Conservation (phyloP, 2,113 vertebrate species). For the Natator depressus region DNA sequence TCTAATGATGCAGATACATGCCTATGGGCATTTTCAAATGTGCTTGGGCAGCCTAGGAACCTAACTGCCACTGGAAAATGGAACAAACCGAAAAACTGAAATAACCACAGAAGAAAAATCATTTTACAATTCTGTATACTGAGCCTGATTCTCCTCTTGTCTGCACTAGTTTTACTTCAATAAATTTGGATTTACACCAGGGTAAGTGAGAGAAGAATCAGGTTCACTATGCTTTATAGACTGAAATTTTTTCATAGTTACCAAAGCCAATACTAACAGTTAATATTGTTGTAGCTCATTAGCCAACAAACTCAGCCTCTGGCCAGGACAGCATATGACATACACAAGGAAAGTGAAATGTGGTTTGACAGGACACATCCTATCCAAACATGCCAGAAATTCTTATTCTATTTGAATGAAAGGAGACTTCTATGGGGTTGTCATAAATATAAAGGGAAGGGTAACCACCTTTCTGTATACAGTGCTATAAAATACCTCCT, state of each 20-base stretch:
- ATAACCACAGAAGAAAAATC: neutral
- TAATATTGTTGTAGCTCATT: neutral
- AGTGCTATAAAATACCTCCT: too few relatives aligned
- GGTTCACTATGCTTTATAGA: neutral
- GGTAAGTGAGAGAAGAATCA: neutral
- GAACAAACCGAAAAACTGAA: neutral
- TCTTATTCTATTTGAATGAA: neutral
- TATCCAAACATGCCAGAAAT: neutral
- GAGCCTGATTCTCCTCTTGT: neutral
- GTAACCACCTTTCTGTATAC: too few relatives aligned
- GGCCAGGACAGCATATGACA: neutral
- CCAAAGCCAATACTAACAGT: neutral
- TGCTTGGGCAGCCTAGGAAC: neutral
- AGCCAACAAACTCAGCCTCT: neutral
- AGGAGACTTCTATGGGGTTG: neutral
- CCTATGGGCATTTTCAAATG: neutral
- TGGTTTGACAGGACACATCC: neutral
- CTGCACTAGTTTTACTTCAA: neutral
- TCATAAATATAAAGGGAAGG: too few relatives aligned
- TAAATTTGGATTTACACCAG: neutral
- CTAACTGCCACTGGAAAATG: neutral
- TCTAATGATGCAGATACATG: neutral
- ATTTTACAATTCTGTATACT: neutral
- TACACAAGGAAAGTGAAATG: neutral
- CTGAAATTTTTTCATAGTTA: neutral